A percentile compares a stretch with the other conserved stretches of the same genome.
These are phyloP conservation scores for Reticulitermes speratus DNA, from an alignment of 1,140 invertebrate genomes.

Conservation along the genomic window DNA sequence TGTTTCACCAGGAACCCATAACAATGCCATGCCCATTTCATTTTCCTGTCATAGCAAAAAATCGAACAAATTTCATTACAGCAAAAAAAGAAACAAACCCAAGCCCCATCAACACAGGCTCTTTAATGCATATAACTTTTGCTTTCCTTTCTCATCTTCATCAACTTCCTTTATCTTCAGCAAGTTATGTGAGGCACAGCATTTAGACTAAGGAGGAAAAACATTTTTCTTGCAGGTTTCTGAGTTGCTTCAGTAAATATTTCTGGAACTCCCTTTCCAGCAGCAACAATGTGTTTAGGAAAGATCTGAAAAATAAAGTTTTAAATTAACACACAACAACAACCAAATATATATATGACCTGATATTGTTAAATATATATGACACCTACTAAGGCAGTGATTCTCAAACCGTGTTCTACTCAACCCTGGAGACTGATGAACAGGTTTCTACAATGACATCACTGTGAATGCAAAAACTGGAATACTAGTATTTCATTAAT, in stretches of 20 bases:
- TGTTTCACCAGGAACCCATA: background rate
- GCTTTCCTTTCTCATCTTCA: background rate
- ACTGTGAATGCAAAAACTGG: no score
- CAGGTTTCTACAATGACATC: no score
- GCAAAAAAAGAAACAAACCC: background rate
- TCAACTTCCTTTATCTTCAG: background rate
- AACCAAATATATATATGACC: background rate
- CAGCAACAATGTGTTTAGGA: conserved; percentile 18
- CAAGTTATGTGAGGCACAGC: conserved; percentile 31
- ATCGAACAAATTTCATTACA: background rate
- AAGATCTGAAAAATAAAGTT: conserved; percentile 20
- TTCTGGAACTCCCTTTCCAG: conserved; percentile 7
- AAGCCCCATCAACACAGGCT: background rate
- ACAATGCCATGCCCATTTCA: background rate
- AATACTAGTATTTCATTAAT: no score
- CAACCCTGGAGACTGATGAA: no score
- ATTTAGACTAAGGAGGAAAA: conserved; percentile 34
- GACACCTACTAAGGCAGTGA: background rate
- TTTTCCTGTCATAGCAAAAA: background rate
- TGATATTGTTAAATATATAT: background rate
- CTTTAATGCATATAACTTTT: background rate
- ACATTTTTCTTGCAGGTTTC: conserved; percentile 29
- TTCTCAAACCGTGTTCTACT: background rate
- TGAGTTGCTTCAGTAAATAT: background rate
- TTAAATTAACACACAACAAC: background rate